A percentile compares a stretch with the other conserved stretches of the same genome.
Conservation (phyloP, 2,797 vertebrate species). For the Pygocentrus nattereri region DNA sequence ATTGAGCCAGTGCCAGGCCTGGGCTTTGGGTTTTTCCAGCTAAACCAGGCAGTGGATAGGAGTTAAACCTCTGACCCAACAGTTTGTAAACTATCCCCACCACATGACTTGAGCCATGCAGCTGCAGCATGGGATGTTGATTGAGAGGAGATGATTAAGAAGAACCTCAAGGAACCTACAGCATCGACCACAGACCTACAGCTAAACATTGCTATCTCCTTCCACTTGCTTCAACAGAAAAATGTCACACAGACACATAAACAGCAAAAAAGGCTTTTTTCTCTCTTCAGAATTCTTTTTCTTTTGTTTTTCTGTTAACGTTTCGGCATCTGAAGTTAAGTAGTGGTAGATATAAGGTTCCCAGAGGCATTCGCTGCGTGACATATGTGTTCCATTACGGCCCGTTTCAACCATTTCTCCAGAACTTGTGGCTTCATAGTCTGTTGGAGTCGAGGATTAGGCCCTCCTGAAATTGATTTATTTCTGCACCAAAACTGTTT, state of each 20-base stretch:
- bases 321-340: conserved; percentile 58
- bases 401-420: conserved; percentile 76
- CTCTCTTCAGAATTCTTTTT: conserved; percentile 37
- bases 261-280: neutral
- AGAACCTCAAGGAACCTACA: conserved; percentile 28
- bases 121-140: conserved; percentile 21
- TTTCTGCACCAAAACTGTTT: conserved; percentile 80
- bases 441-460: conserved; percentile 78
- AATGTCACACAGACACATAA: conserved; percentile 47
- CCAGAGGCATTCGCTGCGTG: conserved; percentile 66
- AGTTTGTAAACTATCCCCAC: conserved; percentile 80
- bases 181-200: conserved; percentile 6
- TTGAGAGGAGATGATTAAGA: conserved; percentile 37
- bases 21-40: conserved; percentile 61
- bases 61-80: conserved; percentile 74
- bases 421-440: conserved; percentile 81
- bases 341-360: conserved; percentile 61
- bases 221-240: conserved; percentile 35
- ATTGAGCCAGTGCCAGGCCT: conserved; percentile 61
- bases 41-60: conserved; percentile 73
- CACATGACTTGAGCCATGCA: conserved; percentile 64
- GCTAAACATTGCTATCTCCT: neutral
- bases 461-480: conserved; percentile 82
- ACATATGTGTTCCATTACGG: conserved; percentile 83
- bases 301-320: conserved; percentile 42